Evolutionary conservation across 2,797 vertebrate species (phyloP), one percentile per base, ranked within the genome.

Genomic region (Epinephelus awoara): DNA sequence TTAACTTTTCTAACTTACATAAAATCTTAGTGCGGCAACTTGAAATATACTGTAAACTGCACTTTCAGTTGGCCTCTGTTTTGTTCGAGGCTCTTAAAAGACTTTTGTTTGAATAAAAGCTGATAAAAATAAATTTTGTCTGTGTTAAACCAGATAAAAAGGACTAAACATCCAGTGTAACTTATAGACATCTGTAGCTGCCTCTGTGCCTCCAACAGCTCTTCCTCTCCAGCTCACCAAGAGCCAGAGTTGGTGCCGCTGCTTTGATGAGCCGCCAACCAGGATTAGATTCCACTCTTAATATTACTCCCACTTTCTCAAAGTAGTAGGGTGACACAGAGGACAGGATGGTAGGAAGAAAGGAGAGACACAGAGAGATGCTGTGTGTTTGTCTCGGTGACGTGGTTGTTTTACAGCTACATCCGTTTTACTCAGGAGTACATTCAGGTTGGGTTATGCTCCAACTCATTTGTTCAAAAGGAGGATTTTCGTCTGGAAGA

Each of bases 201-300:
- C 73, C 72, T 63, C 67, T 63, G 67, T 71, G 66, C 40, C 79
- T 82, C 73, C 42, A 7, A 40, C 40, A 27, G 75, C 66, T 88
- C 75, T 83, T 90, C 88, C 72, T 90, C 75, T 66, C 5, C 64
- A 27, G 79, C 83, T 73, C 86, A 78, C 57, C 74, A 72, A 21
- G 61, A 89, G 83, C 71, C 82, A 80, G 77, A 83, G 83, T 82
- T 80, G 84, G 83, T 86, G 83, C 84, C 19, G 75, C 74, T 63
- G 81, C 92, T 93, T 93, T 94, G 88, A 95, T 91, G 88, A 86
- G 72, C 84, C 47, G 93, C 93, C 94, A 92, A 66, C 73, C 58
- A 18, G 91, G 91, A 94, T 94, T 91, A 83, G 85, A 88, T 95
- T 94, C 86, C 92, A 55, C 83, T 80, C 88, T 92, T 93, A 93